Evolutionary conservation across 2,797 vertebrate species (phyloP).

Genomic region (Lithobates pipiens): DNA sequence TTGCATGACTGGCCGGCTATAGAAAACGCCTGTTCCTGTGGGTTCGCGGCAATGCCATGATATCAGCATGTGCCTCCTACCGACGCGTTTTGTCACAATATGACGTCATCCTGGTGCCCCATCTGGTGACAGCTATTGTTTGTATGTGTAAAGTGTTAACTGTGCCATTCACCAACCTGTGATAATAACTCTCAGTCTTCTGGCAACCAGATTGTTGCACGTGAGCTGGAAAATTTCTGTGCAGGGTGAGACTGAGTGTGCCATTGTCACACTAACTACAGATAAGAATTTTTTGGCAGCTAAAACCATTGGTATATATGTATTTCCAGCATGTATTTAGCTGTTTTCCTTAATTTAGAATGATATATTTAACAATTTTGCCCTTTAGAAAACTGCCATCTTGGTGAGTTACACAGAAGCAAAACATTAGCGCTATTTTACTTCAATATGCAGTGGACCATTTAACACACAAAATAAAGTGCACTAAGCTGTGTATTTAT

Average conservation of each 20-base stretch:
- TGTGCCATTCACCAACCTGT: too few species aligned
- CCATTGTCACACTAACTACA: neutral
- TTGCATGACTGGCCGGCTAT: too few species aligned
- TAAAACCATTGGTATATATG: neutral
- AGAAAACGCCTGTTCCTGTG: too few species aligned
- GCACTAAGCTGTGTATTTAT: neutral
- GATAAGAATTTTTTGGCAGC: neutral
- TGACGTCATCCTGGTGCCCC: too few species aligned
- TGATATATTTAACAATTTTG: neutral
- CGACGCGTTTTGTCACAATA: too few species aligned
- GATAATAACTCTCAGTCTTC: too few species aligned
- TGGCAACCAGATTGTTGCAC: too few species aligned
- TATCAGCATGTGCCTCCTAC: too few species aligned
- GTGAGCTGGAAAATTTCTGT: too few species aligned
- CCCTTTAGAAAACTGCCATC: neutral
- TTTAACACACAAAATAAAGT: neutral
- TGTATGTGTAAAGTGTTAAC: too few species aligned
- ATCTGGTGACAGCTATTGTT: too few species aligned
- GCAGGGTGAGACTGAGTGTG: neutral
- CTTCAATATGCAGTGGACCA: neutral
- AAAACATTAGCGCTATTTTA: neutral
- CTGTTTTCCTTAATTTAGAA: neutral
- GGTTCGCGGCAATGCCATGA: too few species aligned
- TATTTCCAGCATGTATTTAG: neutral
- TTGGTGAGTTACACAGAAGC: neutral